phyloP scores from a whole-genome alignment of 2,113 vertebrate species.

The Actenoides hombroni region DNA sequence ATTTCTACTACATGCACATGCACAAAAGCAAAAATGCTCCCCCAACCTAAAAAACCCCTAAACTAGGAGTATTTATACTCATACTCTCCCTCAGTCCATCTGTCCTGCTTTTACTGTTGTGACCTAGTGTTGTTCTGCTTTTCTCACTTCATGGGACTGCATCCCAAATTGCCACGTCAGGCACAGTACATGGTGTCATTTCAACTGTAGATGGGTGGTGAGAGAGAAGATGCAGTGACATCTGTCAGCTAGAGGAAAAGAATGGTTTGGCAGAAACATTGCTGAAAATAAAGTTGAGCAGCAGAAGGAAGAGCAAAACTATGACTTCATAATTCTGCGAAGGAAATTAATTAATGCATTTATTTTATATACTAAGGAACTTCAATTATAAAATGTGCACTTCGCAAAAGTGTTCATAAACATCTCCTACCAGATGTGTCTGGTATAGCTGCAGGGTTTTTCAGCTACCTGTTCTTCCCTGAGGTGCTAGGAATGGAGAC shows the following conservation, averaged over 20 bases:
- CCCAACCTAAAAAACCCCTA: background rate
- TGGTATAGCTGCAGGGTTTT: background rate
- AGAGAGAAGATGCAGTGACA: slow-evolving; percentile 10
- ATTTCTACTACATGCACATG: slow-evolving; percentile 8
- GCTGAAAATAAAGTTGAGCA: slow-evolving; percentile 33
- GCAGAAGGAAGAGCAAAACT: slow-evolving; percentile 1
- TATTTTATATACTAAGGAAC: background rate
- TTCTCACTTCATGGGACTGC: background rate
- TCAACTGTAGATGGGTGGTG: slow-evolving; percentile 10
- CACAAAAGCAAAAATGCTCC: background rate
- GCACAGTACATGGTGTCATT: background rate
- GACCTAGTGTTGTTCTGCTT: slow-evolving; percentile 33
- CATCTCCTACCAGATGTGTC: background rate
- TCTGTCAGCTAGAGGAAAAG: slow-evolving; percentile 21
- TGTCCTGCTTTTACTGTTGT: slow-evolving; percentile 34
- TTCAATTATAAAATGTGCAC: background rate
- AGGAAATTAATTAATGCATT: background rate
- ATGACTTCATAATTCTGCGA: background rate
- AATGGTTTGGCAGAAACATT: background rate
- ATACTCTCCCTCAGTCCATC: slow-evolving; percentile 47
- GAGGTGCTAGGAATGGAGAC: background rate
- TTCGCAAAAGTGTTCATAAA: background rate
- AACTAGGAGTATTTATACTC: slow-evolving; percentile 3
- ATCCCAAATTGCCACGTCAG: background rate
- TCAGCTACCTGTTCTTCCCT: background rate